A percentile compares a stretch with the other conserved stretches of the same genome.
Conservation (phyloP, 2,113 vertebrate genomes). For the Sorex araneus region DNA sequence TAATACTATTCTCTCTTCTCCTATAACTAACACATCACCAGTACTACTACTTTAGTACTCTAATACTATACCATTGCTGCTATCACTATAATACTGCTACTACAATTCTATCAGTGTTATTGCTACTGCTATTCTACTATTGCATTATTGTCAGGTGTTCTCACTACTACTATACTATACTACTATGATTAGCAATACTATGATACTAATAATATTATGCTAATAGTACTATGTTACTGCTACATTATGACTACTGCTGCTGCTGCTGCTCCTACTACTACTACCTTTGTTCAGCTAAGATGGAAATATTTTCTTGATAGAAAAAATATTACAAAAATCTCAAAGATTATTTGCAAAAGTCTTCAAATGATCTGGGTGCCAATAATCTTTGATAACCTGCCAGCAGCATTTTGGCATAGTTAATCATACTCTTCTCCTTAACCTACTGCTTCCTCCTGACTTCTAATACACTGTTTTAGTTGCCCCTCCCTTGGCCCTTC, state of each 20-base stretch:
- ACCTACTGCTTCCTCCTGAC: neutral
- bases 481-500: neutral
- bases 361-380: neutral
- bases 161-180: neutral
- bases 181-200: no score
- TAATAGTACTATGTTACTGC: neutral
- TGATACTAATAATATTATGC: neutral
- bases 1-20: no score
- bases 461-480: neutral
- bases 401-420: neutral
- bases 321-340: neutral
- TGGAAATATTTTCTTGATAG: neutral
- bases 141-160: neutral
- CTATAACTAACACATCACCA: no score
- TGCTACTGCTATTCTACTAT: neutral
- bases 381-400: neutral
- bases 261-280: fast-evolving
- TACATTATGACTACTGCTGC: neutral
- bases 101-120: no score
- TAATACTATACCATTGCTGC: fast-evolving
- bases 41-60: neutral
- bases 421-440: neutral
- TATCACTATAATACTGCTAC: neutral
- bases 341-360: neutral
- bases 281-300: neutral